Base-by-base conservation (phyloP, 2,113 vertebrate species). In the Pseudorhombus dupliciocellatus region DNA sequence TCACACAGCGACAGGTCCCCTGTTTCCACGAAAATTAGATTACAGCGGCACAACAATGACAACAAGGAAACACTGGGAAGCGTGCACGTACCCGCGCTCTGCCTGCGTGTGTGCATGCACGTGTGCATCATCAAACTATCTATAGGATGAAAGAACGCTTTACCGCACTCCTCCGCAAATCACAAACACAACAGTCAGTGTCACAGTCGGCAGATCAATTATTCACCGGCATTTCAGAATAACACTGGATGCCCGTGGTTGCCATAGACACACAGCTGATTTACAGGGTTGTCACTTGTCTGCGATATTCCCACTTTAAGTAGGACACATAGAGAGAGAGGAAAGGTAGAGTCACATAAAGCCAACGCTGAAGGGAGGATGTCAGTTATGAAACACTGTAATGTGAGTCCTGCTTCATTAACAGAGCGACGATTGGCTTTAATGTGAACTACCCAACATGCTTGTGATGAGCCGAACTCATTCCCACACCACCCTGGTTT, bases 121-220 rank as follows among this genome's bases (percentile, higher is more conserved):
- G 24, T 58, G 62, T 37, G n/a, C 50, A 75, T 66, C 62, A 61
- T 31, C 73, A 53, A 52, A 66, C 40, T n/a, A 80, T 77, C 57
- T 46, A 77, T 73, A 57, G 58, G 83, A 42, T 77, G 34, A 76
- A 75, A 64, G 75, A 62, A 44, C 6, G 5, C 73, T 76, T 80
- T 46, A 46, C 16, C 25, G 65, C 60, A 60, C 67, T 77, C 75
- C 81, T 73, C 66, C 21, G 3, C 80, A 85, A 78, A 86, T 83
- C 70, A 76, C 48, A 58, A 81, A 53, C 77, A 85, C 34, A 37
- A 72, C 60, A 84, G 56, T 79, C 79, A 75, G 46, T 73, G 81
- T 86, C 78, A 84, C 83, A 87, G 82, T 80, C 48, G 1, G 66
- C 53, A 89, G 87, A 91, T 91, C 84, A 89, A 87, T 92, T 91